A percentile compares a stretch with the other conserved stretches of the same genome.
These are phyloP conservation scores for Sarcophilus harrisii DNA, from an alignment of 2,797 vertebrate species.

Conservation along the genomic window DNA sequence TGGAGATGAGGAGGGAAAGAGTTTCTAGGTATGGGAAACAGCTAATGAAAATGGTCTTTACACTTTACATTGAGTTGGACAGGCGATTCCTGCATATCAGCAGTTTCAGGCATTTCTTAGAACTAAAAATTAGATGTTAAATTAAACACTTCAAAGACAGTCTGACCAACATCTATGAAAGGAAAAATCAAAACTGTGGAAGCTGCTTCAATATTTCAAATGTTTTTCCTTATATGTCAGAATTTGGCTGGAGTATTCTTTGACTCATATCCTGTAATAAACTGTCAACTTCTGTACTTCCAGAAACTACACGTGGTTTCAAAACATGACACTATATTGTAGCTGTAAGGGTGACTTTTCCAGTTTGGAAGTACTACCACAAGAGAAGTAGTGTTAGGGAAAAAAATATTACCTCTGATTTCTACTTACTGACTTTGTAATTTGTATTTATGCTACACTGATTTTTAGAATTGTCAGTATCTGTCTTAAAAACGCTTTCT, in stretches of 20 bases:
- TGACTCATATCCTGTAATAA: not conserved
- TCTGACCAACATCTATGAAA: not conserved
- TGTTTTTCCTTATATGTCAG: not conserved
- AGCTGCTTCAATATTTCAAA: constrained; percentile 8
- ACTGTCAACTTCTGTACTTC: constrained; percentile 1
- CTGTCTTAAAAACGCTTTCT: not conserved
- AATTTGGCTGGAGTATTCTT: not conserved
- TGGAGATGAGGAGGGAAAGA: not conserved
- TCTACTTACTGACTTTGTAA: not conserved
- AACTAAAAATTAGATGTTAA: not conserved
- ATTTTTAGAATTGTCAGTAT: not conserved
- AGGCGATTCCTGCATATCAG: not conserved
- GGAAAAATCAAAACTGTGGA: not conserved
- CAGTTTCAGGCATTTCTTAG: not conserved
- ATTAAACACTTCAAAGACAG: not conserved
- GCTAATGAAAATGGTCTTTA: not conserved
- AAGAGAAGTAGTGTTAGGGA: not conserved
- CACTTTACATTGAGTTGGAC: too few relatives aligned
- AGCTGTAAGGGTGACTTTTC: not conserved
- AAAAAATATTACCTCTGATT: not conserved
- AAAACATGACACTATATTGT: constrained; percentile 8
- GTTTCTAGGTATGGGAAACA: not conserved
- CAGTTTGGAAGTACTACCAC: constrained; percentile 1
- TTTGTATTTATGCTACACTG: not conserved
- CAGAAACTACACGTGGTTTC: constrained; percentile 10